phyloP scores from a whole-genome alignment of 1,140 invertebrate species.

The Bursaphelenchus mucronatus region DNA sequence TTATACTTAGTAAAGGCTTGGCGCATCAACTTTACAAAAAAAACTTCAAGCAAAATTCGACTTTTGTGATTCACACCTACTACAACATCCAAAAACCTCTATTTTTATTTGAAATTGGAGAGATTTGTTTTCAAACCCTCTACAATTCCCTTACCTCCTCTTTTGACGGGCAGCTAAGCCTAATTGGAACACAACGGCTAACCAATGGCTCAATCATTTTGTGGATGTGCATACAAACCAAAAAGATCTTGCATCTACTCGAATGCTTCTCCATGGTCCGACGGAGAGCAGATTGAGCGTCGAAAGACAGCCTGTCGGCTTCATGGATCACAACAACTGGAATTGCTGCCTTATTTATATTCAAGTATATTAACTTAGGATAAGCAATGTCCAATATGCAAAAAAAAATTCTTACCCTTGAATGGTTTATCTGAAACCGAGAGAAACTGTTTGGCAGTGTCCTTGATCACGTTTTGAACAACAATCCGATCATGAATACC shows the following conservation, averaged over 20 bases:
- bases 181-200: constrained; percentile 83
- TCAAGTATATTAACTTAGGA: constrained; percentile 10
- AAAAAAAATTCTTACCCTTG: constrained; percentile 69
- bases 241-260: constrained; percentile 83
- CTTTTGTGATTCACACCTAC: constrained; percentile 16
- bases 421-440: constrained; percentile 72
- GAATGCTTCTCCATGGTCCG: constrained; percentile 99
- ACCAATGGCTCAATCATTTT: constrained; percentile 82
- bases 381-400: background rate
- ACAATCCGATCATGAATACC: constrained; percentile 93
- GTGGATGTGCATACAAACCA: constrained; percentile 89
- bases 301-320: constrained; percentile 89
- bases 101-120: constrained; percentile 11
- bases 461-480: constrained; percentile 95
- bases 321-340: constrained; percentile 86
- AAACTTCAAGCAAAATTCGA: constrained; percentile 13
- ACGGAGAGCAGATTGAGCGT: constrained; percentile 93
- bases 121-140: background rate
- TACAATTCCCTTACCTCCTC: constrained; percentile 68
- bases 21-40: constrained; percentile 21
- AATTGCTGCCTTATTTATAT: constrained; percentile 39
- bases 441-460: constrained; percentile 79
- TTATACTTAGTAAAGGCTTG: constrained; percentile 59
- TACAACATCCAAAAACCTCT: background rate
- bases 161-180: constrained; percentile 79